These are phyloP conservation scores for Entomobrya proxima DNA, from an alignment of 2,888 invertebrate species.

Conservation along the genomic window DNA sequence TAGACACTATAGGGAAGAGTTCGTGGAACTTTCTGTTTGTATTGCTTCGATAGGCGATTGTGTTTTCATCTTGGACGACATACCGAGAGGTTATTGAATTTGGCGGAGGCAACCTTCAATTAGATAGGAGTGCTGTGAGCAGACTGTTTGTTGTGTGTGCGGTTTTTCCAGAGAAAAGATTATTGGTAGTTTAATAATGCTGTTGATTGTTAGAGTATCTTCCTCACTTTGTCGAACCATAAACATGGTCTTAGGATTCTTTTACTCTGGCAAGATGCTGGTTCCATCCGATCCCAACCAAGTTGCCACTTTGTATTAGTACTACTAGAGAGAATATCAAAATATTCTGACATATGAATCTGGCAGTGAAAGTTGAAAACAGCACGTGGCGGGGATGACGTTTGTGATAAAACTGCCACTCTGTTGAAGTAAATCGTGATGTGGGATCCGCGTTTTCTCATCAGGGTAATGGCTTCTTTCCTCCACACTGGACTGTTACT, in stretches of 20 bases:
- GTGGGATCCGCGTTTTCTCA: too few species aligned
- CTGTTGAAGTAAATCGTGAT: too few species aligned
- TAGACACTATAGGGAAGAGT: background rate
- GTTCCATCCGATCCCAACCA: too few species aligned
- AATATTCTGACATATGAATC: too few species aligned
- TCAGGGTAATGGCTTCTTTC: too few species aligned
- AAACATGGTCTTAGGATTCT: background rate
- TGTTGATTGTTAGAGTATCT: background rate
- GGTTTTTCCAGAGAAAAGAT: slow-evolving; percentile 1
- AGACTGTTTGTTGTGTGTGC: slow-evolving; percentile 17
- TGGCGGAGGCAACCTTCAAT: slow-evolving; percentile 9
- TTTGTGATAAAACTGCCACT: too few species aligned
- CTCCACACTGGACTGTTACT: too few species aligned
- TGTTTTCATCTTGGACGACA: slow-evolving; percentile 8
- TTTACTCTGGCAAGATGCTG: background rate
- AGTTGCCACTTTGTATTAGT: too few species aligned
- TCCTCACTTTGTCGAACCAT: background rate
- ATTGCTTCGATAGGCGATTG: background rate
- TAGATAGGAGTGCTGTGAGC: background rate
- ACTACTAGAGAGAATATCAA: too few species aligned
- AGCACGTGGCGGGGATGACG: too few species aligned
- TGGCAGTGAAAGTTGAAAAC: too few species aligned
- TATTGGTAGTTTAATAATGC: background rate
- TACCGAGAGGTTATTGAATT: slow-evolving; percentile 8
- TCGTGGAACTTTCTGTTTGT: slow-evolving; percentile 1